Evolutionary conservation across 2,113 vertebrate genomes (phyloP).

Genomic region (Polyodon spathula): DNA sequence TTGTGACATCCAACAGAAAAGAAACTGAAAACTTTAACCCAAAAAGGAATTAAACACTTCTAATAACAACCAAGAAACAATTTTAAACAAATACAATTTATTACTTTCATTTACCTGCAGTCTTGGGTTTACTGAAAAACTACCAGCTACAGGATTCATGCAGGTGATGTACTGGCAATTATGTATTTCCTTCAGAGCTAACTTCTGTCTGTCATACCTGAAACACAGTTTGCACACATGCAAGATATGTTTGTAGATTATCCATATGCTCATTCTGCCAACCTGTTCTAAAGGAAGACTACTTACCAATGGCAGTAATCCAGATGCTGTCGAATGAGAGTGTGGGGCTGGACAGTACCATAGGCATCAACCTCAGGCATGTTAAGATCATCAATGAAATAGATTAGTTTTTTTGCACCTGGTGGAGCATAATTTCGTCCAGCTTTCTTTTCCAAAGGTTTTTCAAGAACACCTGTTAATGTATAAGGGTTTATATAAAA

Average conservation of each 20-base stretch:
- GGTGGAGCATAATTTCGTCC: slow-evolving; percentile 61
- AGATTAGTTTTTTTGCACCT: slow-evolving; percentile 61
- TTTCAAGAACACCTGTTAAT: slow-evolving; percentile 58
- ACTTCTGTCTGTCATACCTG: slow-evolving; percentile 94
- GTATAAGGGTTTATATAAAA: not conserved
- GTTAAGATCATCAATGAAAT: slow-evolving; percentile 69
- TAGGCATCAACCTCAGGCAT: slow-evolving; percentile 62
- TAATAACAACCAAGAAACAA: too few relatives aligned
- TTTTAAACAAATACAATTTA: too few relatives aligned
- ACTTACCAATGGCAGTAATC: slow-evolving; percentile 59
- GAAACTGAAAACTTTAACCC: too few relatives aligned
- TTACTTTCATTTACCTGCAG: slow-evolving; percentile 57
- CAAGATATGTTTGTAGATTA: not conserved
- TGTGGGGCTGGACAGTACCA: slow-evolving; percentile 62
- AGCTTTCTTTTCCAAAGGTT: slow-evolving; percentile 63
- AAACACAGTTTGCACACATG: slow-evolving; percentile 15
- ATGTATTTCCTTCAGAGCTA: slow-evolving; percentile 80
- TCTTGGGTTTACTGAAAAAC: slow-evolving; percentile 81
- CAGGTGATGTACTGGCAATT: slow-evolving; percentile 82
- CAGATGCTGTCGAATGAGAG: slow-evolving; percentile 60
- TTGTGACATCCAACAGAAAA: too few relatives aligned
- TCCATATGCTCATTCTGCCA: too few relatives aligned
- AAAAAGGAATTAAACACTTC: too few relatives aligned
- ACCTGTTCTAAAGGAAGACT: not conserved
- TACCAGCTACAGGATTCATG: slow-evolving; percentile 85